Evolutionary conservation across 2,113 vertebrate genomes (phyloP).

Genomic region (Psophia crepitans): DNA sequence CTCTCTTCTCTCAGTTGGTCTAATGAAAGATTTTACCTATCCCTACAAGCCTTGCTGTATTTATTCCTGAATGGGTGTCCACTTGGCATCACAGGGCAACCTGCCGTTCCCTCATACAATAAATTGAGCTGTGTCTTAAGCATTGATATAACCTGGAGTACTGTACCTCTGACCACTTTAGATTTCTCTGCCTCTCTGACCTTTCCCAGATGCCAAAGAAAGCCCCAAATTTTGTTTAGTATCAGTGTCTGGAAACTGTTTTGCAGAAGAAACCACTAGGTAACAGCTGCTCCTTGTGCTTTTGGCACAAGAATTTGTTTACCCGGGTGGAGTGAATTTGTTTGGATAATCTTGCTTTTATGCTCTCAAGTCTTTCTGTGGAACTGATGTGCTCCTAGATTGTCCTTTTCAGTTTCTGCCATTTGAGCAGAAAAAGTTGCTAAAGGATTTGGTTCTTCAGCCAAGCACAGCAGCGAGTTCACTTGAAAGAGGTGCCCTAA

Average conservation of each 20-base stretch:
- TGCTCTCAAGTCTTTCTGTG: neutral
- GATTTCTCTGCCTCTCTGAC: neutral
- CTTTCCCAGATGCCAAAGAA: neutral
- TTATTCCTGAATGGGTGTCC: neutral
- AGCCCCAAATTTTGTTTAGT: neutral
- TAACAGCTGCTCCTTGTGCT: neutral
- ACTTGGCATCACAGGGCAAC: neutral
- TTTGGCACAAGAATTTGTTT: slow-evolving; percentile 32
- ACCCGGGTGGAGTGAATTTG: neutral
- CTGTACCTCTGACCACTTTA: neutral
- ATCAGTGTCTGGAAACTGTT: fast-evolving
- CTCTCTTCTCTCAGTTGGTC: neutral
- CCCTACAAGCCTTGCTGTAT: neutral
- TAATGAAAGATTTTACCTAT: neutral
- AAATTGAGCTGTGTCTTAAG: neutral
- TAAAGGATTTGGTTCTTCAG: neutral
- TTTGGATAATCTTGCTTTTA: slow-evolving; percentile 28
- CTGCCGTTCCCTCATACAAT: neutral
- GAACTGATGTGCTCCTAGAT: neutral
- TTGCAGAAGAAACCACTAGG: neutral
- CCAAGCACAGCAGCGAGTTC: neutral
- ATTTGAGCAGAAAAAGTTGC: neutral
- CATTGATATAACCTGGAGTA: neutral
- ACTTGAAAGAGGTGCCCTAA: neutral
- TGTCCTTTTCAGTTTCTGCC: neutral